Conservation (phyloP, 2,113 vertebrate species). For the Oreochromis aureus region DNA sequence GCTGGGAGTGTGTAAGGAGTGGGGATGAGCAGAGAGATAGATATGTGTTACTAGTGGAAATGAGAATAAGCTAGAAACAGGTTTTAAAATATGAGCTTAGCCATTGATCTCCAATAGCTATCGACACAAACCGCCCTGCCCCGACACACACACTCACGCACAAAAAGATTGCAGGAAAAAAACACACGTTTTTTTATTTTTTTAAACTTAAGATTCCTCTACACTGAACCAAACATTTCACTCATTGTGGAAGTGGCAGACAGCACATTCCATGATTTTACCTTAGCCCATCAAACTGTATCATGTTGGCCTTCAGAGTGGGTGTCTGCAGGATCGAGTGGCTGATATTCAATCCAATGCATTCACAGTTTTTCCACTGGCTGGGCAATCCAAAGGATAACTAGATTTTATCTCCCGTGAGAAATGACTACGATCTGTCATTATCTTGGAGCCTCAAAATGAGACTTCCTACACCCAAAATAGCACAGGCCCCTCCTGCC, state of each 20-base stretch:
- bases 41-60: conserved; percentile 35
- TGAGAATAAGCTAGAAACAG: conserved; percentile 41
- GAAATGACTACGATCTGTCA: conserved; percentile 64
- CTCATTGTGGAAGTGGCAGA: conserved; percentile 32
- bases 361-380: conserved; percentile 55
- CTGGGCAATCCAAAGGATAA: conserved; percentile 66
- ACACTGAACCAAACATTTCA: conserved; percentile 34
- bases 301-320: conserved; percentile 59
- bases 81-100: conserved; percentile 40
- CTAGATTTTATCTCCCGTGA: conserved; percentile 57
- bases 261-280: conserved; percentile 62
- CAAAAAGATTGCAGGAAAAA: conserved; percentile 1
- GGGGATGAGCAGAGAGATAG: conserved; percentile 34
- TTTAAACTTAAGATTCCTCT: conserved; percentile 26
- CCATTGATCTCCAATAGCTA: neutral
- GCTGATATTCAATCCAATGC: conserved; percentile 65
- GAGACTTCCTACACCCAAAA: conserved; percentile 61
- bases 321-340: conserved; percentile 60
- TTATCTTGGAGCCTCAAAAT: conserved; percentile 62
- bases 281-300: conserved; percentile 53
- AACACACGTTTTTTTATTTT: conserved; percentile 16
- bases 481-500: conserved; percentile 59
- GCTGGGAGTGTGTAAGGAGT: conserved; percentile 47
- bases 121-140: neutral
- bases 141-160: neutral